Conservation (phyloP, 2,113 vertebrate genomes). For the Ctenodactylus gundi region DNA sequence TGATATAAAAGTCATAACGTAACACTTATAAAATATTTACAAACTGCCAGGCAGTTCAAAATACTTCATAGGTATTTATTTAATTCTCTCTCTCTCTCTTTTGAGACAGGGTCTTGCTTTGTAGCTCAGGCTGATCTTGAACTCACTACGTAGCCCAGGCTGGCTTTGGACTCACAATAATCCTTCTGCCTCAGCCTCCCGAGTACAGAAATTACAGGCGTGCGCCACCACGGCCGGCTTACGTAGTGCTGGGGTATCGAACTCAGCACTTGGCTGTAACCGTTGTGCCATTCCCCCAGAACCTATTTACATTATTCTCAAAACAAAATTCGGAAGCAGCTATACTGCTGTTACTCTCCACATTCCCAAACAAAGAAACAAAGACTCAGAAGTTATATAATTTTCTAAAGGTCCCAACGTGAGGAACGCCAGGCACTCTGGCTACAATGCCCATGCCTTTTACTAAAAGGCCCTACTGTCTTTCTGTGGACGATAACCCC, state of each 20-base stretch:
- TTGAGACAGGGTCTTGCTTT: no score
- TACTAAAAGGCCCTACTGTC: background rate
- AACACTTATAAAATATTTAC: background rate
- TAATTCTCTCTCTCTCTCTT: no score
- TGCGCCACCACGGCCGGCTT: no score
- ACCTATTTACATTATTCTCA: no score
- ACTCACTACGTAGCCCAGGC: no score
- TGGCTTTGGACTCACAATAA: no score
- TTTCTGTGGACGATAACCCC: background rate
- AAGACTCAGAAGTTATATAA: background rate
- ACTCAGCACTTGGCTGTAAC: no score
- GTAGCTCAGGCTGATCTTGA: no score
- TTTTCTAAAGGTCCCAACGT: constrained; percentile 1
- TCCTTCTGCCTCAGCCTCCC: no score
- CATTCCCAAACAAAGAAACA: background rate
- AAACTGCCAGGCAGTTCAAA: background rate
- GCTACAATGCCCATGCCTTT: background rate
- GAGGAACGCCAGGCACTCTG: background rate
- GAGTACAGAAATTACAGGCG: no score
- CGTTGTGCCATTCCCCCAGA: no score
- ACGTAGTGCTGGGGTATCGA: no score
- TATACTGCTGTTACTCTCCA: background rate
- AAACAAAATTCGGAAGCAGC: constrained; percentile 19
- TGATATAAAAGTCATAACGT: background rate
- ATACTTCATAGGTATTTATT: background rate